A percentile compares a stretch with the other conserved stretches of the same genome.
Evolutionary conservation across 2,888 invertebrate species (phyloP).

Genomic region (Stramonita haemastoma): DNA sequence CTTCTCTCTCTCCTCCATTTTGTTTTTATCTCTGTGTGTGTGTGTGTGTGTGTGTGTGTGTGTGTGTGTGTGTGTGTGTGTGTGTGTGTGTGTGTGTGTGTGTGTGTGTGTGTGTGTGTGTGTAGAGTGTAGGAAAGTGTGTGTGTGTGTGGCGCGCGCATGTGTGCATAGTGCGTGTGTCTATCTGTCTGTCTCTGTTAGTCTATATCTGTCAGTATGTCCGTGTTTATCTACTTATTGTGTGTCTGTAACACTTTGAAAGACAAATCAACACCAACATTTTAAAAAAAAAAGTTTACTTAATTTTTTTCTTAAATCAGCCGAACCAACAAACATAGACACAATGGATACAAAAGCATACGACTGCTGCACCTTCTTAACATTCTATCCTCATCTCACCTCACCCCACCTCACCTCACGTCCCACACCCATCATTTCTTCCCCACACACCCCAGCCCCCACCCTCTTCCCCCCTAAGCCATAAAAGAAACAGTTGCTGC

Average conservation of each 20-base stretch:
- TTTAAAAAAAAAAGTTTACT: no score
- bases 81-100: neutral
- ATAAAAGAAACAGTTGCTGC: no score
- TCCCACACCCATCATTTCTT: no score
- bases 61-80: neutral
- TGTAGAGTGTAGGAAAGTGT: neutral
- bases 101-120: neutral
- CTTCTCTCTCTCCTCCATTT: neutral
- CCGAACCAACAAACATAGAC: no score
- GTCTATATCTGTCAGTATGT: neutral
- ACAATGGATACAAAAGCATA: no score
- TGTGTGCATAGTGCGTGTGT: conserved; percentile 45
- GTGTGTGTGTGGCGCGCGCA: neutral
- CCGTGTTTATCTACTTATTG: neutral
- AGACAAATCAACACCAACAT: no score
- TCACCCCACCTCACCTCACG: no score
- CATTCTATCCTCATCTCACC: no score
- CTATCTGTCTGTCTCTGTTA: conserved; percentile 48
- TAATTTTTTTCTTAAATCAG: no score
- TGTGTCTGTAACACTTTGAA: neutral
- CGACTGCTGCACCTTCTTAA: no score
- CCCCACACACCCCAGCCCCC: no score
- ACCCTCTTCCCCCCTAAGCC: no score
- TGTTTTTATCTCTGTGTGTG: neutral
- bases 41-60: neutral